A percentile compares a stretch with the other conserved stretches of the same genome.
Evolutionary conservation across 2,797 vertebrate species (phyloP).

Genomic region (Semotilus atromaculatus): DNA sequence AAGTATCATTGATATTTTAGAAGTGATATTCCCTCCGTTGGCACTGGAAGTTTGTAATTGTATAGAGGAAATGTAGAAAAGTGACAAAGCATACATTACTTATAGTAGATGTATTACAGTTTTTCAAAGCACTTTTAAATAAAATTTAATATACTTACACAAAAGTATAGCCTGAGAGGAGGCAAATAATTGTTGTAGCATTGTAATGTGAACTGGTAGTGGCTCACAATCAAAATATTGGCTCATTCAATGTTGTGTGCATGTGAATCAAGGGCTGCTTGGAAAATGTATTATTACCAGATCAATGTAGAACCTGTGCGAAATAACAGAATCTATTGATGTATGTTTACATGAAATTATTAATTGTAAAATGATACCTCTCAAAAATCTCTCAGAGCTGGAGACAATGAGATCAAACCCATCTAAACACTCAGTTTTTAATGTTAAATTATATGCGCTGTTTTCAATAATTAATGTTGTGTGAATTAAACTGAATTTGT

Average conservation of each 20-base stretch:
- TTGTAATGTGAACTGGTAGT: neutral
- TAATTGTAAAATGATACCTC: neutral
- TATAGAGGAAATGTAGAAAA: neutral
- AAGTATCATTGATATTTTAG: neutral
- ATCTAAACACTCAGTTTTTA: neutral
- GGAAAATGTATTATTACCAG: neutral
- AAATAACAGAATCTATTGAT: neutral
- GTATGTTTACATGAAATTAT: neutral
- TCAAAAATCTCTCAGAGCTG: neutral
- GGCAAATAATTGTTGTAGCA: neutral
- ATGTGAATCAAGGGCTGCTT: neutral
- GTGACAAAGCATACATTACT: neutral
- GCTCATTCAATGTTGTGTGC: neutral
- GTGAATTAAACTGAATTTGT: conserved; percentile 11
- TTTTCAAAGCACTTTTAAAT: neutral
- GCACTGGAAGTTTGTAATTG: neutral
- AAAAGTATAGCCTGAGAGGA: neutral
- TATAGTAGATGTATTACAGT: neutral
- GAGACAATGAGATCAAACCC: neutral
- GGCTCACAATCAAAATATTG: neutral
- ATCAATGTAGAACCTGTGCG: neutral
- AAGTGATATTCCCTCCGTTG: neutral
- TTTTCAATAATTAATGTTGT: neutral
- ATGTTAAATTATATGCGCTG: neutral
- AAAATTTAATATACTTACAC: neutral